Base-by-base conservation (phyloP, 2,797 vertebrate species). In the Merluccius polli region DNA sequence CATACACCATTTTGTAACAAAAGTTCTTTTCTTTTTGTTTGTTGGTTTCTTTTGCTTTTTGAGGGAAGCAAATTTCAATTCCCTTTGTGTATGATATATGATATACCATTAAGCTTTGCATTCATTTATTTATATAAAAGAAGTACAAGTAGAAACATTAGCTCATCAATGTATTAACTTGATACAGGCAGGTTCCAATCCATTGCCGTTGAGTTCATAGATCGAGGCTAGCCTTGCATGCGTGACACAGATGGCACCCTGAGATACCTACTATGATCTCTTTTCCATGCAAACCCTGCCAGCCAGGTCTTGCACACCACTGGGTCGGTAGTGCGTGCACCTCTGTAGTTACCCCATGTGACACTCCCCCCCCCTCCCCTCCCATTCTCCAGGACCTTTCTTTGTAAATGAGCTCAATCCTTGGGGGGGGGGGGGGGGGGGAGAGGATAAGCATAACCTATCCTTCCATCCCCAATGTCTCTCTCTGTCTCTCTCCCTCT, bases 361-460 rank as follows among this genome's bases (percentile, higher is more conserved):
- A 81, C 73, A 73, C 48, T 77, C 65, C 67, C 72, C 31, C 36
- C 91, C 92, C 89, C 88, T 7, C 65, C 12, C 24, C 11, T 68
- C 30, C 16, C 67, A 16, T 30, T 30, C 67, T 32, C 67, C 63
- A 32, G 89, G 86, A 92, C 91, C 90, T 92, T 92, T 91, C 84
- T 88, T 90, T 89, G 90, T 92, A 92, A 92, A 90, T 88, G 82
- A 86, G 85, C 82, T 84, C 75, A 86, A 83, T 73, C 87, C 87
- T 89, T 71, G 33, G 78, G 86, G 86, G 81, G 65, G 16, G 24
- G 70, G 24, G 48, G 52, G 33, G 78, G 86, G 86, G 81, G 65
- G 16, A 29, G 70, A 29, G 48, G 52, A 75, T 76, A 77, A 82
- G 82, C 84, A 76, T 87, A 79, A 82, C 70, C 30, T 81, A 74